Evolutionary conservation across 1,140 invertebrate genomes (phyloP).

Genomic region (Dermatophagoides farinae): DNA sequence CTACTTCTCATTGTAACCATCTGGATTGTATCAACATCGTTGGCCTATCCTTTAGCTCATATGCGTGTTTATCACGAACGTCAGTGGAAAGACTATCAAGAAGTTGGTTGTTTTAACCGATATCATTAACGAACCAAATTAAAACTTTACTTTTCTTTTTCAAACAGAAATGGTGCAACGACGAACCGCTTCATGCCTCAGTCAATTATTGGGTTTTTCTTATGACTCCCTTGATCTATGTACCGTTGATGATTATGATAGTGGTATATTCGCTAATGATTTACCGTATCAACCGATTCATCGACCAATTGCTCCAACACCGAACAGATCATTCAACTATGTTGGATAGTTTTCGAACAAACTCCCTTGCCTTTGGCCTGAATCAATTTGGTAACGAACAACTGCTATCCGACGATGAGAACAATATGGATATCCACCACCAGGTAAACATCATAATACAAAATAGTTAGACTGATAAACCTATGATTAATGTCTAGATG

Average conservation of each 20-base stretch:
- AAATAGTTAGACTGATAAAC: too few species aligned
- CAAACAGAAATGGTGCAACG: conserved; percentile 42
- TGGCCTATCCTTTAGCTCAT: conserved; percentile 41
- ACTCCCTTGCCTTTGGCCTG: too few species aligned
- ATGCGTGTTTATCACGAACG: conserved; percentile 42
- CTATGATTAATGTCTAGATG: too few species aligned
- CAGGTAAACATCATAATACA: too few species aligned
- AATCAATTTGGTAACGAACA: too few species aligned
- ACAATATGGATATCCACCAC: too few species aligned
- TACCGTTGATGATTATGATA: conserved; percentile 43
- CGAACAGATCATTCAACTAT: conserved; percentile 22
- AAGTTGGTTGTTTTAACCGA: conserved; percentile 12
- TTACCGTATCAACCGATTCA: conserved; percentile 36
- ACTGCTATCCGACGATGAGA: too few species aligned
- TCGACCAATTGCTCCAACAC: conserved; percentile 30
- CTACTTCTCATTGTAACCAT: conserved; percentile 38
- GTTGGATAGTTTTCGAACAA: too few species aligned
- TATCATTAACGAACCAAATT: not conserved
- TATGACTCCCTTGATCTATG: conserved; percentile 43
- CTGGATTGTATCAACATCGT: conserved; percentile 39
- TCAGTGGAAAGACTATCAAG: conserved; percentile 36
- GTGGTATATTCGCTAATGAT: conserved; percentile 42
- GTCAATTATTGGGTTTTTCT: conserved; percentile 46
- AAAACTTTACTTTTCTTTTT: conserved; percentile 23
- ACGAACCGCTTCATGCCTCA: conserved; percentile 38